Base-by-base conservation (phyloP, 1,140 invertebrate species). In the Drosophila mayri region DNA sequence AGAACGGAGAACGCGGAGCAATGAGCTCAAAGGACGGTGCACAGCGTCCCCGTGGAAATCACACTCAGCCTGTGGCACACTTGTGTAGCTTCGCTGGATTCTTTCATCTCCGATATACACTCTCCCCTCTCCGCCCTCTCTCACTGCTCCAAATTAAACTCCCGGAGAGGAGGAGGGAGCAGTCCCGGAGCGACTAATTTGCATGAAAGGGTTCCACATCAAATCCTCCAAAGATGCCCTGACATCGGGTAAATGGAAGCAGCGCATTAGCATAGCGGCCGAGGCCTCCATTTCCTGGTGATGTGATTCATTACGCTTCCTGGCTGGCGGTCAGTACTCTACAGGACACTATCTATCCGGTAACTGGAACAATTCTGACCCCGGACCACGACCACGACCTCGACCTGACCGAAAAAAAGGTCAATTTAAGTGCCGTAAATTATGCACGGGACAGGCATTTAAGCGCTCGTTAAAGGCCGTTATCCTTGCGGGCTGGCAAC, bases 341-440 rank as follows among this genome's bases (percentile, higher is more conserved):
- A 5, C 57, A 8, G 37, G 20, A 37, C 37, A 40, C 37, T 52
- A 35, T 30, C 54, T 16, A 25, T 18, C 52, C 5, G n/a, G 25
- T 22, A 46, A 16, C 47, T 25, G 16, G 6, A 37, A 5, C 12
- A 16, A 18, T 14, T 9, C 20, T 8, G 12, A 8, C 20, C 10
- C 10, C 18, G 20, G 22, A 22, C 22, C 22, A 22, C 22, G 22
- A 22, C 22, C 28, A 14, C 11, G 28, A 47, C 18, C 7, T 10
- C 10, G 16, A 16, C 38, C 52, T 46, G 35, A 54, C 43, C 44
- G 4, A 11, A 50, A 87, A 87, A 87, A 88, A 77, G 84, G 83
- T 83, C 84, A 76, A 77, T 64, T 63, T 76, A 80, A 86, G 70
- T 71, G 49, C 37, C 41, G 76, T 88, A 80, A 87, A 79, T 86